Conservation (phyloP, 2,888 invertebrate genomes). For the Nomada lathburiana region DNA sequence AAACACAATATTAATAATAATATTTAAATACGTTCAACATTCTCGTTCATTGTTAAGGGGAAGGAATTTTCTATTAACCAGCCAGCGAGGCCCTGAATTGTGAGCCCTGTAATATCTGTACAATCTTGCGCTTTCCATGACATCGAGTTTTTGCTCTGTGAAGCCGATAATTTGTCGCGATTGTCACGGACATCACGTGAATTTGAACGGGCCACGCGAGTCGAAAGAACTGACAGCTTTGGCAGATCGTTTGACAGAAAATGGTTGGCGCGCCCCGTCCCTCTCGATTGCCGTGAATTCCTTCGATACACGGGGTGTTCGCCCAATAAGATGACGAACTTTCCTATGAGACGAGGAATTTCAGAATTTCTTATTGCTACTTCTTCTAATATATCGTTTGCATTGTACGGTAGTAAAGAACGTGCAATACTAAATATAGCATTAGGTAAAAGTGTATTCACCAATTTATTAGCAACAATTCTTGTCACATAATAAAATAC, state of each 20-base stretch:
- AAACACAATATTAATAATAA: background rate
- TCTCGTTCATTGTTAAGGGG: background rate
- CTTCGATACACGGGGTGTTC: background rate
- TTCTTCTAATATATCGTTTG: too few relatives aligned
- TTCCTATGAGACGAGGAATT: too few relatives aligned
- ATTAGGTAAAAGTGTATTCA: too few relatives aligned
- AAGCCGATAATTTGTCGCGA: constrained; percentile 71
- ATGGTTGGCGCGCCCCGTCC: constrained; percentile 31
- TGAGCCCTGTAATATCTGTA: constrained; percentile 74
- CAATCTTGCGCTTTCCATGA: constrained; percentile 74
- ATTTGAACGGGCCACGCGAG: constrained; percentile 66
- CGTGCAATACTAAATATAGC: too few relatives aligned
- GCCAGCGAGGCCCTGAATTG: constrained; percentile 63
- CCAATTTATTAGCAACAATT: too few relatives aligned
- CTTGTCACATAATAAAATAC: too few relatives aligned
- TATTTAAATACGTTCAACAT: background rate
- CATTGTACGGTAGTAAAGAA: too few relatives aligned
- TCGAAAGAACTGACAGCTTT: constrained; percentile 70
- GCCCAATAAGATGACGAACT: background rate
- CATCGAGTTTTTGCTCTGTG: constrained; percentile 38
- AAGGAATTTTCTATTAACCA: constrained; percentile 63
- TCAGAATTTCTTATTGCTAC: too few relatives aligned
- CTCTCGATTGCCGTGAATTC: background rate
- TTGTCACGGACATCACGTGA: constrained; percentile 68
- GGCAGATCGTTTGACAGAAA: constrained; percentile 75